These are phyloP conservation scores for Oryzias dopingdopingensis DNA, from an alignment of 2,797 vertebrate genomes.

Conservation along the genomic window DNA sequence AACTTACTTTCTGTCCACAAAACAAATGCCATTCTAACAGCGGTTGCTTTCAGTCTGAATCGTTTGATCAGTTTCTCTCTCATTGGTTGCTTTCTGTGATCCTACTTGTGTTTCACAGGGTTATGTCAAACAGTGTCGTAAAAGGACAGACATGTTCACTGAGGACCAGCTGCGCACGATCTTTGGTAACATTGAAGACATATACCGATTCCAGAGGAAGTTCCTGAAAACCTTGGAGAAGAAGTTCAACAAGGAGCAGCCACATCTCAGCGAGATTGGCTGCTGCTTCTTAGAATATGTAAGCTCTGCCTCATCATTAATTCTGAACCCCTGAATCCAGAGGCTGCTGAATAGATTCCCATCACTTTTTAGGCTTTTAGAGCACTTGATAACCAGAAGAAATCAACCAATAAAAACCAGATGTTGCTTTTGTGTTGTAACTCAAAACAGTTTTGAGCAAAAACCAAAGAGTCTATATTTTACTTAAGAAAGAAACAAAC, in stretches of 20 bases:
- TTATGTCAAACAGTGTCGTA: slow-evolving; percentile 94
- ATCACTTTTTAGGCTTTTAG: no score
- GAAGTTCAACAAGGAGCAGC: slow-evolving; percentile 89
- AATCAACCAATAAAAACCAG: no score
- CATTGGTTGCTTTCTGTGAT: neutral
- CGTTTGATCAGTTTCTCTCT: no score
- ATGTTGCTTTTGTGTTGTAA: no score
- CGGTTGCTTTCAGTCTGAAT: no score
- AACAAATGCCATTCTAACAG: no score
- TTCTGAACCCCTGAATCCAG: neutral
- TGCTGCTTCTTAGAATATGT: slow-evolving; percentile 95
- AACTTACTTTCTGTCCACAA: no score
- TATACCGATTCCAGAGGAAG: slow-evolving; percentile 93
- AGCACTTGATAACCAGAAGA: no score
- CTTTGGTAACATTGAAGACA: slow-evolving; percentile 96
- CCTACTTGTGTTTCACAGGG: slow-evolving; percentile 72
- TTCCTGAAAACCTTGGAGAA: slow-evolving; percentile 91
- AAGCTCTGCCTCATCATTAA: slow-evolving; percentile 48
- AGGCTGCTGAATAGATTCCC: no score
- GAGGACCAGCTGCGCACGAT: slow-evolving; percentile 93
- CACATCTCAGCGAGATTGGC: slow-evolving; percentile 94
- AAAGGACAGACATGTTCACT: slow-evolving; percentile 92
- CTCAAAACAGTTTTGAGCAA: no score
- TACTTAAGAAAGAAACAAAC: no score
- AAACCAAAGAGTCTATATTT: no score